Percentiles rank a stretch among this genome's conserved stretches.
These are phyloP conservation scores for Jacana jacana DNA, from an alignment of 2,113 vertebrate genomes.

Conservation along the genomic window DNA sequence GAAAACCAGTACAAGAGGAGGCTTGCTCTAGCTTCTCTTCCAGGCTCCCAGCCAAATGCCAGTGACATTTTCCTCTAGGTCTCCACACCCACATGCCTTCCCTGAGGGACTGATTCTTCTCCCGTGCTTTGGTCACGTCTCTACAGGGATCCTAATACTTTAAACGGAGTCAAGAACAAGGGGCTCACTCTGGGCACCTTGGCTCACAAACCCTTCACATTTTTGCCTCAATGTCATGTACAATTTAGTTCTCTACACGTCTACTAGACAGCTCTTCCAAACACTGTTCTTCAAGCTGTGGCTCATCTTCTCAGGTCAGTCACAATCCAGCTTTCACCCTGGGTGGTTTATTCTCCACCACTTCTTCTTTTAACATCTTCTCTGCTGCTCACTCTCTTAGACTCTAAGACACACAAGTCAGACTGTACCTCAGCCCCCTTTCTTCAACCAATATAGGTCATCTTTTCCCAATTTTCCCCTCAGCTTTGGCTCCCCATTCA, in stretches of 20 bases:
- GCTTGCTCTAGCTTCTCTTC: background rate
- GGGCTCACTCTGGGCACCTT: background rate
- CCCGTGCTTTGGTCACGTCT: background rate
- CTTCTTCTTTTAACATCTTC: background rate
- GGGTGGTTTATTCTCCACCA: background rate
- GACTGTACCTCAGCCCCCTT: background rate
- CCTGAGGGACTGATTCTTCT: background rate
- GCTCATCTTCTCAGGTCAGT: background rate
- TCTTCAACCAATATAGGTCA: background rate
- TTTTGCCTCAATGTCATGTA: background rate
- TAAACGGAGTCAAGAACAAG: background rate
- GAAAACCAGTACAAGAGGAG: background rate
- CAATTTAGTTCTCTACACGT: background rate
- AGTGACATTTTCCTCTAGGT: background rate
- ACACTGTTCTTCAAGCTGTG: background rate
- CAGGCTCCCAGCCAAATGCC: background rate
- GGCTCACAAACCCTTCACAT: background rate
- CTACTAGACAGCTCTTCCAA: background rate
- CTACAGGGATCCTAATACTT: background rate
- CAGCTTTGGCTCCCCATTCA: background rate
- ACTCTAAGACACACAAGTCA: background rate
- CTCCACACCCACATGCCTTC: accelerated
- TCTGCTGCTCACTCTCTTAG: background rate
- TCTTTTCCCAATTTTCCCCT: background rate
- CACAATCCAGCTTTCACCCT: background rate